Percentiles rank a stretch among this genome's conserved stretches.
Evolutionary conservation across 2,888 invertebrate species (phyloP).

Genomic region (Campopleginae sp.): DNA sequence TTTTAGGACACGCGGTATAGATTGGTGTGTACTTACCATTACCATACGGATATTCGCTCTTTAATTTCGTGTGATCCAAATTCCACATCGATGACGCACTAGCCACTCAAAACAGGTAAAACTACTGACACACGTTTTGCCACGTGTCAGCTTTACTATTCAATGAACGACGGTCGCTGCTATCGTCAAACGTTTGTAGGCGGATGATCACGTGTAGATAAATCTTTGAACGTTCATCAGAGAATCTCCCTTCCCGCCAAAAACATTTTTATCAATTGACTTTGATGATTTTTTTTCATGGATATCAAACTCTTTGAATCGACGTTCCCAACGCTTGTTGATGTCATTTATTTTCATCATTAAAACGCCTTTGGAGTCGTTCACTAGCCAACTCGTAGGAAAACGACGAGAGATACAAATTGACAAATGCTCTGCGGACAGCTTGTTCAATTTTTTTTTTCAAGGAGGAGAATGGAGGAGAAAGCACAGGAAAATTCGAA

Average conservation of each 20-base stretch:
- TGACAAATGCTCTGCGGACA: neutral
- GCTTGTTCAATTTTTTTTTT: neutral
- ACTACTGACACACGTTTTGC: constrained; percentile 72
- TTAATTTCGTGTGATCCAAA: constrained; percentile 49
- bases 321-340: neutral
- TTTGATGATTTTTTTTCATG: neutral
- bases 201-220: constrained; percentile 33
- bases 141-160: constrained; percentile 73
- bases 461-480: too few relatives aligned
- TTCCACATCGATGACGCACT: constrained; percentile 66
- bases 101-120: constrained; percentile 77
- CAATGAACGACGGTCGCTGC: constrained; percentile 43
- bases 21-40: neutral
- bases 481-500: too few relatives aligned
- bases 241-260: constrained; percentile 27
- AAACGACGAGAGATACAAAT: neutral
- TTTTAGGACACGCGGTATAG: neutral
- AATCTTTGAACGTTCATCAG: constrained; percentile 4
- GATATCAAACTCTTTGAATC: neutral
- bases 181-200: constrained; percentile 51
- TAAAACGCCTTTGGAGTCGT: neutral
- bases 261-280: constrained; percentile 23
- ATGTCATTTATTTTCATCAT: neutral
- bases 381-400: neutral
- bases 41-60: constrained; percentile 28